These are phyloP conservation scores for Carcina quercana DNA, from an alignment of 2,888 invertebrate genomes.

Conservation along the genomic window DNA sequence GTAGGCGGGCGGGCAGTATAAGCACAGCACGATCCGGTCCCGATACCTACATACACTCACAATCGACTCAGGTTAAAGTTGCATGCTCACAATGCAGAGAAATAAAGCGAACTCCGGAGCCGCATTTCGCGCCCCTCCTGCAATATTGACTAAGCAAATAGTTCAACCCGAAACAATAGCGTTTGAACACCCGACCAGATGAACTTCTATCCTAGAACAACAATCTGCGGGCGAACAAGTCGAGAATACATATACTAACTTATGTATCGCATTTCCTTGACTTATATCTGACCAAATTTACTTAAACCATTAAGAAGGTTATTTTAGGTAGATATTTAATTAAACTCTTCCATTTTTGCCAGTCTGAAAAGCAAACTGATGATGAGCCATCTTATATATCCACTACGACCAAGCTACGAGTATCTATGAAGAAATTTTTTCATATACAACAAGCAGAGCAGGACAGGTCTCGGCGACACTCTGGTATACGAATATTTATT, in stretches of 20 bases:
- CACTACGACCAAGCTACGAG: too few relatives aligned
- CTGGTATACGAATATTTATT: too few relatives aligned
- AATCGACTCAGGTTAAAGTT: conserved; percentile 58
- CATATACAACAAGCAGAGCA: too few relatives aligned
- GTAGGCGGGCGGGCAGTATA: conserved; percentile 19
- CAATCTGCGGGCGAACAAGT: too few relatives aligned
- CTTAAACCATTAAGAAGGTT: background rate
- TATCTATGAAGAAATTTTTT: too few relatives aligned
- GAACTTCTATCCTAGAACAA: conserved; percentile 22
- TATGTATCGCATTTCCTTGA: too few relatives aligned
- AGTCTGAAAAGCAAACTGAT: too few relatives aligned
- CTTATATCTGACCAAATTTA: conserved; percentile 8
- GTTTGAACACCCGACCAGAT: conserved; percentile 19
- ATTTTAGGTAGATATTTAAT: too few relatives aligned
- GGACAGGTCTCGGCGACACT: too few relatives aligned
- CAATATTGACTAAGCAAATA: conserved; percentile 42
- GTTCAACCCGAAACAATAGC: conserved; percentile 30
- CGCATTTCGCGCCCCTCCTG: conserved; percentile 38
- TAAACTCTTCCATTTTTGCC: too few relatives aligned
- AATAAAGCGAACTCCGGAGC: conserved; percentile 42
- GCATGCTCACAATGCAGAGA: conserved; percentile 59
- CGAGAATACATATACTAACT: too few relatives aligned
- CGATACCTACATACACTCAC: conserved; percentile 48
- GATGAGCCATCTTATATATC: too few relatives aligned
- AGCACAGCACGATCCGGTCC: conserved; percentile 27